phyloP scores from a whole-genome alignment of 2,797 vertebrate genomes.

The Cichlasoma orientale region DNA sequence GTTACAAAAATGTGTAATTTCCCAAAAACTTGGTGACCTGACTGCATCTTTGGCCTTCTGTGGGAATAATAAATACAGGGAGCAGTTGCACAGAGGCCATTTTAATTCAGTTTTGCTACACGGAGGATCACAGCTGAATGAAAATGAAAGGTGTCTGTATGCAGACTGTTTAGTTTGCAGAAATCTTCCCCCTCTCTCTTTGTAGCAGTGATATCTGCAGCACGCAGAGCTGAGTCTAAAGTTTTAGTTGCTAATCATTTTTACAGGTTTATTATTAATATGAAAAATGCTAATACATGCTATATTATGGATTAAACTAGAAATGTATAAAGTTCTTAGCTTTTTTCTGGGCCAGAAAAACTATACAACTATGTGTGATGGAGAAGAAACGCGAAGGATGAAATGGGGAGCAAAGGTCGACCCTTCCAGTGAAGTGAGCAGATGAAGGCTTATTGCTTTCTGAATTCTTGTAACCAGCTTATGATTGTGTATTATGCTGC shows the following conservation, averaged over 20 bases:
- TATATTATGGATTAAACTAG: background rate
- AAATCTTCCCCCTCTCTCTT: fast-evolving
- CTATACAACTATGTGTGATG: background rate
- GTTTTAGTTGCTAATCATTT: background rate
- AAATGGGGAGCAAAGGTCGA: background rate
- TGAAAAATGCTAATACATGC: background rate
- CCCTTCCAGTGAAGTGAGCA: no score
- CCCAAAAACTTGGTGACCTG: background rate
- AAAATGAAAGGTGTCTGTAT: background rate
- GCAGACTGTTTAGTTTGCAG: background rate
- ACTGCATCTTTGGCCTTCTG: background rate
- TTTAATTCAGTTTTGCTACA: background rate
- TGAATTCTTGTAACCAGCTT: background rate
- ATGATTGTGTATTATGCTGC: background rate
- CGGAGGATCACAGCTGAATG: background rate
- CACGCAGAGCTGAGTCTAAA: background rate
- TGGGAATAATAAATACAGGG: background rate
- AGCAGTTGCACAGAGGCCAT: background rate
- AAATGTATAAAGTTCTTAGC: background rate
- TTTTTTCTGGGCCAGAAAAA: background rate
- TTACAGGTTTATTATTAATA: background rate
- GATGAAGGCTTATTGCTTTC: no score
- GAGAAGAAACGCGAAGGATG: background rate
- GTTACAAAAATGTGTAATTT: no score
- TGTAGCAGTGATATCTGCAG: background rate